These are phyloP conservation scores for Danio albolineatus DNA, from an alignment of 2,797 vertebrate genomes.

Conservation along the genomic window DNA sequence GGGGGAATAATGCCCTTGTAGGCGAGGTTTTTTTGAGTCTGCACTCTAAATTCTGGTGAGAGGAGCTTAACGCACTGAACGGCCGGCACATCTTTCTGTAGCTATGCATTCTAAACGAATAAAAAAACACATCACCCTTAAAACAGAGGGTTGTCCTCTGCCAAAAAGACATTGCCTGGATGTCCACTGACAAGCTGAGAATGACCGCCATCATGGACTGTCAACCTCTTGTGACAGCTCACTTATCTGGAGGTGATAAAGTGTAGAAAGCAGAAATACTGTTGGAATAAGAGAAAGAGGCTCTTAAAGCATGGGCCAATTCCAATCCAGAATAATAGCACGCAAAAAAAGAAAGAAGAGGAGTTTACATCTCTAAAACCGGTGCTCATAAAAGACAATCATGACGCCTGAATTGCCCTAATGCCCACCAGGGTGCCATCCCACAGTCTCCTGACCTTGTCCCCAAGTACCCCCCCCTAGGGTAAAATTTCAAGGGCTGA, in stretches of 20 bases:
- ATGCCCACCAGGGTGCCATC: slow-evolving; percentile 71
- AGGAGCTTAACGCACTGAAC: slow-evolving; percentile 12
- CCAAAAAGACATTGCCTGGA: not conserved
- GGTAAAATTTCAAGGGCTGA: slow-evolving; percentile 77
- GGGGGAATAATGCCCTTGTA: slow-evolving; percentile 54
- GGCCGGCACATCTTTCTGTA: not conserved
- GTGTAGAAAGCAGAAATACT: not conserved
- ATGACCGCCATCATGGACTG: slow-evolving; percentile 28
- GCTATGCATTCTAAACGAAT: slow-evolving; percentile 26
- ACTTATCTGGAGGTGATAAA: slow-evolving; percentile 43
- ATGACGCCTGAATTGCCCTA: too few species aligned
- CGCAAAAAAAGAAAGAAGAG: not conserved
- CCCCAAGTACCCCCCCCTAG: slow-evolving; percentile 17
- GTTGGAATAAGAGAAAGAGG: not conserved
- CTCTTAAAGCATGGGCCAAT: not conserved
- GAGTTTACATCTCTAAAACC: slow-evolving; percentile 47
- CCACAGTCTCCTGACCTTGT: slow-evolving; percentile 72
- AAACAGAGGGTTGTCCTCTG: not conserved
- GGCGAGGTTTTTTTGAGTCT: slow-evolving; percentile 40
- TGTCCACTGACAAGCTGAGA: slow-evolving; percentile 30
- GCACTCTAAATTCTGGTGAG: slow-evolving; percentile 23
- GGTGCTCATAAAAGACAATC: slow-evolving; percentile 49
- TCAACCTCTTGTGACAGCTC: slow-evolving; percentile 33
- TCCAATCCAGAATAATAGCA: not conserved
- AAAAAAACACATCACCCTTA: not conserved